These are phyloP conservation scores for Arrhamphus sclerolepis DNA, from an alignment of 2,797 vertebrate species.

Conservation along the genomic window DNA sequence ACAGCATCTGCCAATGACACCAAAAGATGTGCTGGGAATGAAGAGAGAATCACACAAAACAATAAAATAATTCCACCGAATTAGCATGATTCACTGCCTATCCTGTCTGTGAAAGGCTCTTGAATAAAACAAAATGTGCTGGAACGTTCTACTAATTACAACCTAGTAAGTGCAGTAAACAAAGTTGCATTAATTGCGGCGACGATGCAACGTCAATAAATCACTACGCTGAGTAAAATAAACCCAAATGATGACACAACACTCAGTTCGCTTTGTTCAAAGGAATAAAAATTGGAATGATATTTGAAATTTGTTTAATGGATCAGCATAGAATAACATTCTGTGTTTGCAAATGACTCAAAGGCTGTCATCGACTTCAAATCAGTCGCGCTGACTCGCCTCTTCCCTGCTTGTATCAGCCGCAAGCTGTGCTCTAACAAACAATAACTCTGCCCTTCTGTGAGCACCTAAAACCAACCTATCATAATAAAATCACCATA, in stretches of 20 bases:
- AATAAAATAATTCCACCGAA: constrained; percentile 39
- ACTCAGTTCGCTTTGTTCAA: constrained; percentile 33
- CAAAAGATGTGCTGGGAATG: constrained; percentile 42
- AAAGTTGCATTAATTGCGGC: constrained; percentile 52
- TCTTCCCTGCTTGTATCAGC: constrained; percentile 49
- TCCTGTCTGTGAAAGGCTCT: constrained; percentile 68
- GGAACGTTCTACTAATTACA: constrained; percentile 64
- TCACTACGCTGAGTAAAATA: constrained; percentile 49
- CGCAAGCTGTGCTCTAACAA: constrained; percentile 45
- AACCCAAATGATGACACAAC: constrained; percentile 41
- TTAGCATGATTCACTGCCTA: constrained; percentile 59
- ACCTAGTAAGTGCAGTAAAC: constrained; percentile 56
- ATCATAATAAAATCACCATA: constrained; percentile 11
- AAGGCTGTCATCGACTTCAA: constrained; percentile 54
- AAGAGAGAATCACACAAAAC: constrained; percentile 50
- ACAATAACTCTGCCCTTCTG: constrained; percentile 6
- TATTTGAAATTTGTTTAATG: constrained; percentile 51
- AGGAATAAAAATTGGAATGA: constrained; percentile 34
- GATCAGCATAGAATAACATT: constrained; percentile 43
- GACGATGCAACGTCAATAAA: constrained; percentile 48
- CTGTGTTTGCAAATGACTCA: constrained; percentile 60
- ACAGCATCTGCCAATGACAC: constrained; percentile 73
- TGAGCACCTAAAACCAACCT: background rate
- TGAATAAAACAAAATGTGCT: constrained; percentile 61
- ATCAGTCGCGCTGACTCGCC: constrained; percentile 59